Percentiles rank a stretch among this genome's conserved stretches.
Evolutionary conservation across 2,797 vertebrate species (phyloP).

Genomic region (Mycteria americana): DNA sequence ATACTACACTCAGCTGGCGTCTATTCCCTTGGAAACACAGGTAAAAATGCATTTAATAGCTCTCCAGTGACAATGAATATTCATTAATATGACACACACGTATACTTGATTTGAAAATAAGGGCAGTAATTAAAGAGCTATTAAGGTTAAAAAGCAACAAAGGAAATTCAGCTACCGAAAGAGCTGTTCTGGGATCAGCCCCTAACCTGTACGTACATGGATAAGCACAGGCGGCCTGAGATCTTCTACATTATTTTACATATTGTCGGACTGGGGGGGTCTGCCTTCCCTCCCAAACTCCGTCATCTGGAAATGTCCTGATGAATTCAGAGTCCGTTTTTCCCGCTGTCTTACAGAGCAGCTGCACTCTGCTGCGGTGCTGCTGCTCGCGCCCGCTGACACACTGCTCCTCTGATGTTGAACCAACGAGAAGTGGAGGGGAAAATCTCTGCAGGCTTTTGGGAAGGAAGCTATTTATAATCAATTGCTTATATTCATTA

Average conservation of each 20-base stretch:
- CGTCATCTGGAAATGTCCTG: neutral
- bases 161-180: neutral
- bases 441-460: neutral
- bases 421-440: neutral
- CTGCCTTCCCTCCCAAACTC: neutral
- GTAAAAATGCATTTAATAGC: constrained; percentile 18
- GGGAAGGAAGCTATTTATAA: neutral
- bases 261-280: fast-evolving
- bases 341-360: neutral
- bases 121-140: constrained; percentile 43
- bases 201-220: neutral
- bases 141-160: constrained; percentile 37
- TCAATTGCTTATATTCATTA: neutral
- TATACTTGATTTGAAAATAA: constrained; percentile 37
- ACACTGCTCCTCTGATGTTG: neutral
- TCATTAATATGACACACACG: constrained; percentile 14
- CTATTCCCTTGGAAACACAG: constrained; percentile 37
- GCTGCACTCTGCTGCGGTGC: fast-evolving
- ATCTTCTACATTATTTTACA: neutral
- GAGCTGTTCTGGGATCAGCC: neutral
- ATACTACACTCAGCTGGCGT: neutral
- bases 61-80: constrained; percentile 23
- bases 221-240: neutral
- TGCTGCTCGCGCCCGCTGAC: neutral
- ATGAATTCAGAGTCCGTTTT: neutral